Evolutionary conservation across 2,797 vertebrate species (phyloP).

Genomic region (Galago senegalensis): DNA sequence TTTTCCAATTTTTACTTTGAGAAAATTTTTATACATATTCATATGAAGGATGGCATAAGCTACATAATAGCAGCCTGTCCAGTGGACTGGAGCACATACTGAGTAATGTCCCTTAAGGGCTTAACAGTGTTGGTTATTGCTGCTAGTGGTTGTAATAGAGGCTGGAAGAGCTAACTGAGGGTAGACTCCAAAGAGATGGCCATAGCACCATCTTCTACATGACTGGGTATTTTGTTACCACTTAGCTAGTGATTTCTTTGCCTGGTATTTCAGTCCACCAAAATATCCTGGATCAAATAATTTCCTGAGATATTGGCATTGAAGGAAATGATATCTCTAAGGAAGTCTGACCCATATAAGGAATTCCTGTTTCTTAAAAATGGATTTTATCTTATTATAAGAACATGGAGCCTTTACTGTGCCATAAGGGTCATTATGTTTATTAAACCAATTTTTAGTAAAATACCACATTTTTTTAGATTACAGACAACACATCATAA

Average conservation of each 20-base stretch:
- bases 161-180: not conserved
- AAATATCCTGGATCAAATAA: not conserved
- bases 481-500: not conserved
- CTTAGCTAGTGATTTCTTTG: not conserved
- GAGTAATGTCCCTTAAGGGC: not conserved
- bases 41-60: not conserved
- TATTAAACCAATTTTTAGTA: not conserved
- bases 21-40: not conserved
- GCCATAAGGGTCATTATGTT: not conserved
- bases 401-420: not conserved
- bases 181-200: not conserved
- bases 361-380: not conserved
- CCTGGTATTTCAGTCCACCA: not conserved
- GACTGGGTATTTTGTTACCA: not conserved
- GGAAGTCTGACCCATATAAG: not conserved
- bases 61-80: not conserved
- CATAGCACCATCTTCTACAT: not conserved
- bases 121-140: not conserved
- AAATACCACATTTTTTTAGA: not conserved
- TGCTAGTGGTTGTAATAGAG: not conserved
- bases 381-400: not conserved
- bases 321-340: not conserved
- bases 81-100: not conserved
- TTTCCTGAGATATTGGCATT: not conserved
- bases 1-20: not conserved